Evolutionary conservation across 1,140 invertebrate species (phyloP), one percentile per base, ranked within the genome.

Genomic region (Diabrotica undecimpunctata): DNA sequence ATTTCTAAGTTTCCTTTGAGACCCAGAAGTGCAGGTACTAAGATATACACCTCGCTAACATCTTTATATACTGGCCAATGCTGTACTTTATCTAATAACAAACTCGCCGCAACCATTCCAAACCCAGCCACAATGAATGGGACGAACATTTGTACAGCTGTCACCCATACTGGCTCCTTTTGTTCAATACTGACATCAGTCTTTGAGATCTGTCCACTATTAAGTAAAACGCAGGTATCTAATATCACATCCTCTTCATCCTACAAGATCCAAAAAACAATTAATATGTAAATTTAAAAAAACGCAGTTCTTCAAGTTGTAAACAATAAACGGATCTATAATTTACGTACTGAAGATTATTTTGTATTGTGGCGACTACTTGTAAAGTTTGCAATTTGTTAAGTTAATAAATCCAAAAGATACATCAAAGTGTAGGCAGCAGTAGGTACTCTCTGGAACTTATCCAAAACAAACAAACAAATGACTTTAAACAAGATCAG

Each of bases 1-100:
- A 98, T 99, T 82, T 98, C 96, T 66, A 98, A 81, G 80, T 98
- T 98, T 35, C 95, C 96, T 81, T 99, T 98, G 5, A 99, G 81
- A 5, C 96, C 96, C 46, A 98, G 81, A 12, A 99, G 81, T 6
- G 95, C 92, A 57, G 96, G 95, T 25, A 98, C 94, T 67, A 99
- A 79, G 68, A 98, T 96, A 73, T 95, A 94, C 8, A 97, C 86
- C 81, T 97, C 95, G 3, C 90, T 88, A 3, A 98, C 87, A 70
- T 90, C 79, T 69, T 84, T 79, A 80, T 92, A 98, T 4, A 97
- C 93, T 53, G 82, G 77, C 93, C 95, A 97, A 78, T 95, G 87
- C 83, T 95, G 91, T 38, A 95, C 93, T 63, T 87, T 80, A 76
- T 95, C 92, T 0, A 96, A 81, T 5, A 95, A 80, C 50, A 96